Base-by-base conservation (phyloP, 2,797 vertebrate species). In the Lateolabrax maculatus region DNA sequence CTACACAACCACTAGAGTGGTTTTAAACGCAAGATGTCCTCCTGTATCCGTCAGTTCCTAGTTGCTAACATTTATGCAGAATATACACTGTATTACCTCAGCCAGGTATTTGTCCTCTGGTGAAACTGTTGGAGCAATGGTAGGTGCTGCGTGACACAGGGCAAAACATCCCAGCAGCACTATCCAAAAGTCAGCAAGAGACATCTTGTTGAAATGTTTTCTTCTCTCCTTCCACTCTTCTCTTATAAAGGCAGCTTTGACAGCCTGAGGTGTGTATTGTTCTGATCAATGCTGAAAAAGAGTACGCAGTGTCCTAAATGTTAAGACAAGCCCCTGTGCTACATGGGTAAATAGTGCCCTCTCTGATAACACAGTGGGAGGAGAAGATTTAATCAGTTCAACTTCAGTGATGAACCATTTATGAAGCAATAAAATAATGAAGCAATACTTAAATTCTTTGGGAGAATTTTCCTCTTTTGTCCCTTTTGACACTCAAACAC, bases 81-180 rank as follows among this genome's bases (percentile, higher is more conserved):
- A 21, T n/a, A 37, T 51, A 4, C 25, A 13, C 1, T 43, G 37
- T 34, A 31, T 86, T 92, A 93, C 92, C 90, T 92, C 44, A 53
- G 89, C 89, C 27, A 89, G 25, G 39, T 75, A 53, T 31, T 85
- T 25, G 0, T 91, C 85, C n/a, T 80, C 62, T 9, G 84, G 58
- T 37, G 84, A 76, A 61, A 77, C 49, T 7, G 84, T 81, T 31
- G 90, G 87, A 15, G 83, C 80, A 5, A 78, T 1, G 0, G 81
- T 82, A 0, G 90, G 90, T 13, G 90, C 88, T 13, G 85, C 55
- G 9, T 43, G 39, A 84, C 80, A 80, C 62, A 83, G 43, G 9
- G 80, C 11, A 21, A 80, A 79, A 76, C 51, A 84, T 15, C 56
- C 68, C 46, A 91, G 48, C 58, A 91, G 61, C 46, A 84, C 25